Evolutionary conservation across 2,797 vertebrate genomes (phyloP), one percentile per base, ranked within the genome.

Genomic region (Paguma larvata): DNA sequence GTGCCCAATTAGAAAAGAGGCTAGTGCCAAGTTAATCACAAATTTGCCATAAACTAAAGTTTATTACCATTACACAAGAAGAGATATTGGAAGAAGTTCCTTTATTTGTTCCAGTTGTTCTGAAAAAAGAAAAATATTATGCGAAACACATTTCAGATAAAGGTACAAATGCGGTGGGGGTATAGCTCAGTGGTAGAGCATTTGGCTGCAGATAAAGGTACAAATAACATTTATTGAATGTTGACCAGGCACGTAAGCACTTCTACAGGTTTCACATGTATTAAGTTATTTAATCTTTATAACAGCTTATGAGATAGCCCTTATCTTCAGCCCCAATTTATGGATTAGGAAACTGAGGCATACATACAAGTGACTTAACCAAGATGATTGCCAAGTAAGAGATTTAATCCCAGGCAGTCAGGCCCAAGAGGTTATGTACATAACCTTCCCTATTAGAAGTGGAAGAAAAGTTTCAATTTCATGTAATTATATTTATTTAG

Each of bases 171-270:
- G 38, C 38, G 38, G 38, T 38, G 97, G 97, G 97, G 85, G 96
- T 92, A 91, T 98, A 98, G 98, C 96, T 98, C 98, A 97, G 97
- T 95, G 98, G 98, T 56, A 98, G 98, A 98, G 91, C 98, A 98
- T 98, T 98, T 98, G 98, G 97, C 98, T 98, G 97, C 38, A 88
- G 19, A n/a, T 25, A 92, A 85, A 82, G 46, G 38, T 18, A 32
- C 16, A 75, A 14, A 62, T 88, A 77, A n/a, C 12, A 65, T 91
- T 79, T 89, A 65, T 23, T 75, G 85, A 84, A 68, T 63, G 18
- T 34, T 78, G 44, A 62, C 59, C 63, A 73, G n/a, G 25, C 8
- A 2, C 15, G 27, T 65, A 59, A 83, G 13, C 41, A 62, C 16
- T 23, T 93, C 51, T 79, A 83, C 88, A 59, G 68, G 51, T 41